These are phyloP conservation scores for Trichogramma pretiosum DNA, from an alignment of 1,140 invertebrate species.

Conservation along the genomic window DNA sequence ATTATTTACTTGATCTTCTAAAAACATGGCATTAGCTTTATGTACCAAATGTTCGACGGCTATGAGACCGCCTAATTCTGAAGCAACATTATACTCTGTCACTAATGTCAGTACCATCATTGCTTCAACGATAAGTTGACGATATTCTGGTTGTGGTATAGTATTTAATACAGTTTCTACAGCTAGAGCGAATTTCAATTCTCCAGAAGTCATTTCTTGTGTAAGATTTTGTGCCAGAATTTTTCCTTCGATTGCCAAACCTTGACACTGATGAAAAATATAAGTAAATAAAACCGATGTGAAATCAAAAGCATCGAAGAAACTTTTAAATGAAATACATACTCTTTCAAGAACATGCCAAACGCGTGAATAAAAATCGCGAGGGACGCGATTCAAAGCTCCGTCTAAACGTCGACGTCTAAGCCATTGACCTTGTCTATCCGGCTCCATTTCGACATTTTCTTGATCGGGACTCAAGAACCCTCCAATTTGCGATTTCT, in stretches of 20 bases:
- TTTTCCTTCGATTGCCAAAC: conserved; percentile 80
- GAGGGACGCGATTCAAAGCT: conserved; percentile 91
- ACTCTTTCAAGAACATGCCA: conserved; percentile 87
- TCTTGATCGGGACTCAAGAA: conserved; percentile 51
- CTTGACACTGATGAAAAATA: conserved; percentile 65
- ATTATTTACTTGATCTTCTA: conserved; percentile 82
- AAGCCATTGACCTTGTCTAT: conserved; percentile 95
- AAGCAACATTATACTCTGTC: conserved; percentile 75
- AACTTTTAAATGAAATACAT: too few species aligned
- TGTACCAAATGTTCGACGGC: conserved; percentile 89
- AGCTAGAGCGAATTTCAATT: conserved; percentile 95
- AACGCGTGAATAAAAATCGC: conserved; percentile 90
- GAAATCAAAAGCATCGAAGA: too few species aligned
- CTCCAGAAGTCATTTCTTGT: conserved; percentile 97
- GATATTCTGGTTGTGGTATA: conserved; percentile 96
- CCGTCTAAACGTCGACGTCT: conserved; percentile 88
- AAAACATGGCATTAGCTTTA: conserved; percentile 88
- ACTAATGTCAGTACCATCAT: conserved; percentile 91
- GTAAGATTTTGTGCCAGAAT: conserved; percentile 83
- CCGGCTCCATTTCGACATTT: conserved; percentile 58
- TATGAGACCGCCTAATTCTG: conserved; percentile 71
- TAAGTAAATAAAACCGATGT: not conserved
- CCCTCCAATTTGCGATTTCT: conserved; percentile 73
- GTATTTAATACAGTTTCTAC: conserved; percentile 96
- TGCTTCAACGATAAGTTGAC: conserved; percentile 95